These are phyloP conservation scores for Actinemys pallida DNA, from an alignment of 2,113 vertebrate genomes.

Conservation along the genomic window DNA sequence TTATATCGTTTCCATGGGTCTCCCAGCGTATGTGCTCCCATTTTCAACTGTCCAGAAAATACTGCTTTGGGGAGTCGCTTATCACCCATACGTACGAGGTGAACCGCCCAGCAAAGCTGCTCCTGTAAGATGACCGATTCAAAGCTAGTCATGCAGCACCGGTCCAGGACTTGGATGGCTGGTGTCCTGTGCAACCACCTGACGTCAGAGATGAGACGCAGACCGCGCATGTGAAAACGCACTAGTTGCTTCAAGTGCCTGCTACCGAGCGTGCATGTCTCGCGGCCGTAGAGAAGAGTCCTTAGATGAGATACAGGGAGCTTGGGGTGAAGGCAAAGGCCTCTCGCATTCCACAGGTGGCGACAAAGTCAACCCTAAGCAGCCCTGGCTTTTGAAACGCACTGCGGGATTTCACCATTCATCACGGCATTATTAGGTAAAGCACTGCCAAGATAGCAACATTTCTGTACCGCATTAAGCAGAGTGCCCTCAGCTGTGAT, in stretches of 20 bases:
- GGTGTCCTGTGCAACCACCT: background rate
- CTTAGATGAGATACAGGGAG: no score
- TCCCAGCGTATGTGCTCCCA: background rate
- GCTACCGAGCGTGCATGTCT: background rate
- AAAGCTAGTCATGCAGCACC: no score
- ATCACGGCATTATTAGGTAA: background rate
- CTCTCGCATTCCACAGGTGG: background rate
- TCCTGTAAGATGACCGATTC: background rate
- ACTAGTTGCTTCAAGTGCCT: background rate
- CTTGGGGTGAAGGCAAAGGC: background rate
- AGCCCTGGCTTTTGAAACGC: background rate
- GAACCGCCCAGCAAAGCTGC: background rate
- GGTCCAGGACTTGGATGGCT: background rate
- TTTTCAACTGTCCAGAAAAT: background rate
- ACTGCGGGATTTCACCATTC: background rate
- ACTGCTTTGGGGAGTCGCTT: background rate
- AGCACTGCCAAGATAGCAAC: background rate
- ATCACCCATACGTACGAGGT: background rate
- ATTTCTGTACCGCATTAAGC: background rate
- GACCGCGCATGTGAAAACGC: background rate
- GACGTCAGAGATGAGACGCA: background rate
- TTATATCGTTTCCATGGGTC: background rate
- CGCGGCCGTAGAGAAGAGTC: background rate
- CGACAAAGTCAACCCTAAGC: background rate
- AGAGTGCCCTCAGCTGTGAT: background rate